phyloP scores from a whole-genome alignment of 2,888 invertebrate species.

The Tyria jacobaeae region DNA sequence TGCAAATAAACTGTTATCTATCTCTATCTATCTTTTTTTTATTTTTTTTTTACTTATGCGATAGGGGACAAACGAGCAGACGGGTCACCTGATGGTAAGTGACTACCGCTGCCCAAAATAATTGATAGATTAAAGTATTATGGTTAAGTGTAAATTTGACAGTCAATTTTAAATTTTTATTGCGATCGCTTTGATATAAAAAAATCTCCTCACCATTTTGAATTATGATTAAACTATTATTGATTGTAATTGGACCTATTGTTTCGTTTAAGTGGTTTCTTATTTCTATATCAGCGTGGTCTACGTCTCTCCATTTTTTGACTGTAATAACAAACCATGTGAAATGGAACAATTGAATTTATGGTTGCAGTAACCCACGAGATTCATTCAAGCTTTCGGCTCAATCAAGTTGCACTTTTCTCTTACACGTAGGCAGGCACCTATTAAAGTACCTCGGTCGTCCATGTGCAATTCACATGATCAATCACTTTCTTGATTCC shows the following conservation, averaged over 20 bases:
- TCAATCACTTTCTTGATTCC: slow-evolving; percentile 37
- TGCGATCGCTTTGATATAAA: background rate
- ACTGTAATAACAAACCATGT: slow-evolving; percentile 4
- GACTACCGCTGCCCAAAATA: no score
- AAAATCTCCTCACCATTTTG: background rate
- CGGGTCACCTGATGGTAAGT: no score
- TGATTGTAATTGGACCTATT: slow-evolving; percentile 5
- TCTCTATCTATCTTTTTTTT: no score
- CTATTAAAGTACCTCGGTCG: slow-evolving; percentile 7
- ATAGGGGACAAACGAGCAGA: no score
- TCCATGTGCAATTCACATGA: slow-evolving; percentile 33
- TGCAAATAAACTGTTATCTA: no score
- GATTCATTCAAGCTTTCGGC: background rate
- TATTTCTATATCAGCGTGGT: background rate
- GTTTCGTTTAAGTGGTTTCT: background rate
- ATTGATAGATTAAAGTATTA: no score
- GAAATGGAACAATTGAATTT: slow-evolving; percentile 16
- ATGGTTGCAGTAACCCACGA: slow-evolving; percentile 12
- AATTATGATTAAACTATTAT: slow-evolving; percentile 1
- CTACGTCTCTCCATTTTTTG: background rate
- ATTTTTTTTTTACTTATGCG: no score
- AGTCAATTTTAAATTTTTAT: background rate
- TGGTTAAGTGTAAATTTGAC: background rate
- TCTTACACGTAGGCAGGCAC: slow-evolving; percentile 12
- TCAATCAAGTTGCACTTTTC: slow-evolving; percentile 18